Evolutionary conservation across 2,113 vertebrate genomes (phyloP).

Genomic region (Semnornis frantzii): DNA sequence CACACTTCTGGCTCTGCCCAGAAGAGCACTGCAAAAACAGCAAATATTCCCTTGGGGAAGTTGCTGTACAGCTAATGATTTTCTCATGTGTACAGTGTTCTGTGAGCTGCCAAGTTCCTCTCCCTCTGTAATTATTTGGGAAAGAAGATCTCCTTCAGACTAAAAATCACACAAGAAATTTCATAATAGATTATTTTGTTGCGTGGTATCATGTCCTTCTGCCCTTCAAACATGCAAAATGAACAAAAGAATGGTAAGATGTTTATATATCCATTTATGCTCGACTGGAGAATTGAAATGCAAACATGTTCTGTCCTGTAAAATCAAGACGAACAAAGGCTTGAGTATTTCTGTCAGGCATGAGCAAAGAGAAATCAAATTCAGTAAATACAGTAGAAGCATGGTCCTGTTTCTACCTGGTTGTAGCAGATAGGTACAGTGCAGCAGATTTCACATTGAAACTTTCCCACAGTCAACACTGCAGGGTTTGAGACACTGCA

Average conservation of each 20-base stretch:
- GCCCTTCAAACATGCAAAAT: background rate
- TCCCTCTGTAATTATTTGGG: background rate
- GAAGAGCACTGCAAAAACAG: background rate
- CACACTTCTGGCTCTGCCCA: background rate
- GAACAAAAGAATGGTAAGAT: background rate
- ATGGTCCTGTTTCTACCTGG: background rate
- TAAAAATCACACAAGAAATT: background rate
- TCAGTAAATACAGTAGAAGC: background rate
- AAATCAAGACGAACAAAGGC: background rate
- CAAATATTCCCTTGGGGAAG: background rate
- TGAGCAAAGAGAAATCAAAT: background rate
- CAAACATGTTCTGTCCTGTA: background rate
- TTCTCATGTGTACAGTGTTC: background rate
- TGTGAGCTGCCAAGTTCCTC: background rate
- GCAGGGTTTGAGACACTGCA: background rate
- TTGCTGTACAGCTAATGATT: background rate
- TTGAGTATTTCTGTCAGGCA: background rate
- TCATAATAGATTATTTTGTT: background rate
- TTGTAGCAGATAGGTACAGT: background rate
- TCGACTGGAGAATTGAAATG: background rate
- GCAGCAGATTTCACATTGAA: background rate
- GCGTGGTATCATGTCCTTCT: background rate
- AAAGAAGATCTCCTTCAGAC: background rate
- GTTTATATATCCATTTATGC: background rate
- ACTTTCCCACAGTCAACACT: background rate